These are phyloP conservation scores for Leptothorax acervorum DNA, from an alignment of 2,888 invertebrate genomes.

Conservation along the genomic window DNA sequence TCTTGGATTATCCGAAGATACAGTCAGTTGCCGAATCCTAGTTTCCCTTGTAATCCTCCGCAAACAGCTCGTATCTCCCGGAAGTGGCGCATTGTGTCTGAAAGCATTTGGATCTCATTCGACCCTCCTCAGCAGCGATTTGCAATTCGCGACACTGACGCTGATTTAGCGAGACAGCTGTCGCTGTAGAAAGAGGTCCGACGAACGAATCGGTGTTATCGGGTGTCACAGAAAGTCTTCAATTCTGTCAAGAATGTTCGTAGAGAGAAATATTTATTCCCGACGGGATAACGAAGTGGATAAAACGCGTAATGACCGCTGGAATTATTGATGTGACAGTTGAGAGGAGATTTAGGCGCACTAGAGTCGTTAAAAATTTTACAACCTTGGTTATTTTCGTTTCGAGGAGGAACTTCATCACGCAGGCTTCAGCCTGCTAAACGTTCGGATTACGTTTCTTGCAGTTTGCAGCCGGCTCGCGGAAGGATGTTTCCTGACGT, in stretches of 20 bases:
- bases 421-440: constrained; percentile 62
- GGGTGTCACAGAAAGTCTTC: constrained; percentile 40
- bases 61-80: constrained; percentile 71
- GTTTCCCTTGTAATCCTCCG: constrained; percentile 77
- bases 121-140: constrained; percentile 72
- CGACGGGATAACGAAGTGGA: constrained; percentile 7
- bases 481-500: constrained; percentile 69
- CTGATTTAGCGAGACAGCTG: constrained; percentile 62
- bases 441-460: constrained; percentile 68
- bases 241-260: neutral
- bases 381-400: neutral
- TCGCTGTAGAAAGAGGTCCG: constrained; percentile 56
- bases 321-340: neutral
- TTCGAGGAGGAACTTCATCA: constrained; percentile 48
- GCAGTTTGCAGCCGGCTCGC: constrained; percentile 60
- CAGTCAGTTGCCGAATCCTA: constrained; percentile 66
- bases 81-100: constrained; percentile 72
- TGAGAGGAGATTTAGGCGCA: constrained; percentile 22
- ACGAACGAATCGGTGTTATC: constrained; percentile 50
- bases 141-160: constrained; percentile 75
- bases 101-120: constrained; percentile 73
- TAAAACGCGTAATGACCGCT: neutral
- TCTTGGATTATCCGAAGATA: constrained; percentile 65
- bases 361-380: constrained; percentile 20
- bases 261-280: neutral